A percentile compares a stretch with the other conserved stretches of the same genome.
phyloP scores from a whole-genome alignment of 2,888 invertebrate genomes.

The Lithophane socia region DNA sequence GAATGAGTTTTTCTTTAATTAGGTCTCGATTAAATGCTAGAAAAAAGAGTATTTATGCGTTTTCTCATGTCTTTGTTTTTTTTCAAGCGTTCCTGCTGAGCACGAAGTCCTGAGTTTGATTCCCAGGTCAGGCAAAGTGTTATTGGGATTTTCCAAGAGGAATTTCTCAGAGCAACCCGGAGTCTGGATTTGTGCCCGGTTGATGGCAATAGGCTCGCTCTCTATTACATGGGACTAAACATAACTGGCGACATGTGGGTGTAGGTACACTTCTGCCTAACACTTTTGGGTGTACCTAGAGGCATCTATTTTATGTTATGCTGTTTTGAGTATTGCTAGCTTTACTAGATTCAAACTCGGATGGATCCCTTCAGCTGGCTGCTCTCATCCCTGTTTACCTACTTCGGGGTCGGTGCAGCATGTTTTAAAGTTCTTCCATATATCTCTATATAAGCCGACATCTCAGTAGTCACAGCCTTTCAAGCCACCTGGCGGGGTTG shows the following conservation, averaged over 20 bases:
- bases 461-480: neutral
- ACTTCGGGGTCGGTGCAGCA: neutral
- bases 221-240: too few relatives aligned
- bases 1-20: neutral
- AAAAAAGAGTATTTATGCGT: neutral
- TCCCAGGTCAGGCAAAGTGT: neutral
- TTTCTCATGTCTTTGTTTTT: neutral
- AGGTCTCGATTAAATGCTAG: neutral
- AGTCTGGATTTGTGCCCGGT: neutral
- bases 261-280: too few relatives aligned
- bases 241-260: neutral
- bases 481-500: too few relatives aligned
- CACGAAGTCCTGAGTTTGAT: neutral
- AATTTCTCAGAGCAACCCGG: neutral
- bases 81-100: neutral
- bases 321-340: neutral
- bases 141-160: neutral
- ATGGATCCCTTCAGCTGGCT: neutral
- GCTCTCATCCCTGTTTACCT: neutral
- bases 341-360: too few relatives aligned
- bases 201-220: slow-evolving; percentile 1
- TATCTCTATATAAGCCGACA: neutral
- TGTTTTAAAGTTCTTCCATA: neutral
- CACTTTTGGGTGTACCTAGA: too few relatives aligned
- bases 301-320: too few relatives aligned